Base-by-base conservation (phyloP, 2,888 invertebrate genomes). In the Epistrophe eligans region DNA sequence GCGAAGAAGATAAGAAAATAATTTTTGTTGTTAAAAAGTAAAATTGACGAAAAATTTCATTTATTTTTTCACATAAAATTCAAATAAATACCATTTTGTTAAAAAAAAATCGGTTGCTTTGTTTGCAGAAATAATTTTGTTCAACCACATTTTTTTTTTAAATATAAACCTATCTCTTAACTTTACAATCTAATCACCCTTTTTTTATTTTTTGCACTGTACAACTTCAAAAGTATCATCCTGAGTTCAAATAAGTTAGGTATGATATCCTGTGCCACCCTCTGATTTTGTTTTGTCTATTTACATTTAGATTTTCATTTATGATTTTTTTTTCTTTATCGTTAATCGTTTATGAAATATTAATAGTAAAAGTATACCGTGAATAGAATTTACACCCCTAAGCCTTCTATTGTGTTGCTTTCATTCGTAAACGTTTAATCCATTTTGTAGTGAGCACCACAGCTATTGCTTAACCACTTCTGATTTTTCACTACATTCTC, bases 261-360 rank as follows among this genome's bases (percentile, higher is more conserved):
- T 35, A 35, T 57, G 57, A 35, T 35, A 57, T 3, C 32, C 9
- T 32, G 9, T 38, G 60, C 60, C 40, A 40, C 40, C 60, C 60
- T 43, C 40, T 24, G 24, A 57, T 4, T 15, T 32, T 24, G 1
- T 24, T 19, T 62, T 43, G 40, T 62, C 15, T 62, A 62, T 62
- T 62, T 62, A 24, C 60, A 62, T 40, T 62, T 15, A 1, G 19
- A 35, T 35, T 62, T 62, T 43, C 40, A 40, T 43, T 43, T 40
- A 40, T 19, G 11, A 38, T 10, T 40, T 62, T 62, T 19, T 17
- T 19, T 32, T 32, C 4, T 11, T 58, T 5, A 38, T n/a, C 60
- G 60, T 40, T 62, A 62, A 62, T 62, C 60, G 60, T 43, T 43
- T 62, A 62, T 62, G 60, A 62, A 62, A 62, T 40, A 43, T 62